phyloP scores from a whole-genome alignment of 2,113 vertebrate species.

The Parotia lawesii region DNA sequence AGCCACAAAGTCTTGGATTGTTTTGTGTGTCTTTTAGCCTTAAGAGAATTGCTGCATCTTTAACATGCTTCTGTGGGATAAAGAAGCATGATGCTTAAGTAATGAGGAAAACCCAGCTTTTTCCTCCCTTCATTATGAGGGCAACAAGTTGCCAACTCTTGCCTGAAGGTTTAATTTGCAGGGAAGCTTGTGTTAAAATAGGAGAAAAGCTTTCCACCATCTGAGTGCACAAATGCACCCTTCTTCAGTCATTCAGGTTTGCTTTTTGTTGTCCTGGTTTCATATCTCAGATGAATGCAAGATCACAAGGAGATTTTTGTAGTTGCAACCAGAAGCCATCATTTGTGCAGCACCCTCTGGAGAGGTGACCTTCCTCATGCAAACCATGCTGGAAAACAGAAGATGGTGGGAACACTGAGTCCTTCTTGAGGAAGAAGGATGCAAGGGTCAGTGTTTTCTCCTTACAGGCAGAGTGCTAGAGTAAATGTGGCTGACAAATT shows the following conservation, averaged over 20 bases:
- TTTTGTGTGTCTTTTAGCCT: not conserved
- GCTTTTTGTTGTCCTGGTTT: not conserved
- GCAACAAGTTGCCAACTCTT: not conserved
- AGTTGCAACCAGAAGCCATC: not conserved
- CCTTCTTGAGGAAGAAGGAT: not conserved
- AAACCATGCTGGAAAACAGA: not conserved
- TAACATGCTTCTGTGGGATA: not conserved
- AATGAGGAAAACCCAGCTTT: not conserved
- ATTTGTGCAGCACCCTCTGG: not conserved
- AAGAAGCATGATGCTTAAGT: not conserved
- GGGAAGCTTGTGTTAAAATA: not conserved
- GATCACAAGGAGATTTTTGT: not conserved
- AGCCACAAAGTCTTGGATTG: not conserved
- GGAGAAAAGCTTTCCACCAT: not conserved
- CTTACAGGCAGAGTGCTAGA: not conserved
- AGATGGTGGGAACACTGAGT: not conserved
- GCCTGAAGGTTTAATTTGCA: not conserved
- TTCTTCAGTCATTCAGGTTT: not conserved
- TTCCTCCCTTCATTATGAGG: not conserved
- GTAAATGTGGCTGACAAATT: not conserved
- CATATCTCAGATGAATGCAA: not conserved
- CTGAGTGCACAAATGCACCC: not conserved
- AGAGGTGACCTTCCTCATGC: not conserved
- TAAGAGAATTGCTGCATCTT: not conserved
- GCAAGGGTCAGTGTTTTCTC: not conserved